Conservation (phyloP, 2,888 invertebrate species). For the Drosophila multiciliata region DNA sequence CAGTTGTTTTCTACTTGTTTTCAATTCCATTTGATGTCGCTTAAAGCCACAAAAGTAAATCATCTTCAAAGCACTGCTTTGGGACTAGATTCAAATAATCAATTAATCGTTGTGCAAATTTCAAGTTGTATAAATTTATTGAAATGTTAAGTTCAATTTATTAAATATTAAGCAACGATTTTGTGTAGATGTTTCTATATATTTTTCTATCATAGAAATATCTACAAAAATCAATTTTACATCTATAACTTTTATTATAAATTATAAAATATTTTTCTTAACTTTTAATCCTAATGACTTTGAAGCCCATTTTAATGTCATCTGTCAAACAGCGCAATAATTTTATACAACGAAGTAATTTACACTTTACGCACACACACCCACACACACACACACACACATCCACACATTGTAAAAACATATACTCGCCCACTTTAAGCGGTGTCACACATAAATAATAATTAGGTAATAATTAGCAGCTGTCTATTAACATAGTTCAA, state of each 20-base stretch:
- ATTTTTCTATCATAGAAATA: not conserved
- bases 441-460: slow-evolving; percentile 66
- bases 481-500: slow-evolving; percentile 74
- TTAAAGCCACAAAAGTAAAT: not conserved
- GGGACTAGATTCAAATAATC: not conserved
- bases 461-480: slow-evolving; percentile 77
- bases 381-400: not conserved
- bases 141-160: not conserved
- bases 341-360: slow-evolving; percentile 11
- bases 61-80: not conserved
- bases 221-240: not conserved
- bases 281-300: not conserved
- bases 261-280: not conserved
- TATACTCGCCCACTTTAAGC: not conserved
- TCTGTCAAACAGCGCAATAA: not conserved
- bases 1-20: slow-evolving; percentile 34
- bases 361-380: not conserved
- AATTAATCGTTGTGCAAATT: not conserved
- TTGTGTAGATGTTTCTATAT: not conserved
- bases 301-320: not conserved
- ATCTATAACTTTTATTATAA: not conserved
- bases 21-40: slow-evolving; percentile 35
- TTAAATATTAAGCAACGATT: not conserved
- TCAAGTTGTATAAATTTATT: not conserved
- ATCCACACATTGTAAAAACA: not conserved